Evolutionary conservation across 2,113 vertebrate species (phyloP).

Genomic region (Ailurus styani): DNA sequence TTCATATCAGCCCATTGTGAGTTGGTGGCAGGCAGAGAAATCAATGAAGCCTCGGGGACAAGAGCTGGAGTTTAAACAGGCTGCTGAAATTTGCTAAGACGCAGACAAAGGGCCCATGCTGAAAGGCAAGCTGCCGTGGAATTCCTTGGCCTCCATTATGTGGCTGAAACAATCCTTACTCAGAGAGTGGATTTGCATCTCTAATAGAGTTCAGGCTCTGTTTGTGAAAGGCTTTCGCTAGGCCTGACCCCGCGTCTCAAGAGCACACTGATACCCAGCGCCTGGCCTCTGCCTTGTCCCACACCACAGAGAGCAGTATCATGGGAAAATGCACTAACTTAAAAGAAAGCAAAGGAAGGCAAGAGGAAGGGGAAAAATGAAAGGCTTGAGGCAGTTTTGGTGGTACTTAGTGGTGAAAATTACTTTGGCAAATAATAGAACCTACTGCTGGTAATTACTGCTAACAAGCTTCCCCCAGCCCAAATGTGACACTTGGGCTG

Average conservation of each 20-base stretch:
- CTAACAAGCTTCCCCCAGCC: constrained; percentile 86
- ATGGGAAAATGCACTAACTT: constrained; percentile 90
- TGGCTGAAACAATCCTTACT: constrained; percentile 88
- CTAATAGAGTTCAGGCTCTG: constrained; percentile 92
- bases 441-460: constrained; percentile 91
- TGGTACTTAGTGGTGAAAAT: constrained; percentile 92
- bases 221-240: constrained; percentile 90
- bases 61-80: constrained; percentile 89
- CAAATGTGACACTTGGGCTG: constrained; percentile 84
- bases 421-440: constrained; percentile 90
- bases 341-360: constrained; percentile 83
- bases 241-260: constrained; percentile 87
- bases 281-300: constrained; percentile 79
- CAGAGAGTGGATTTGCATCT: constrained; percentile 95
- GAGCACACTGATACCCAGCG: constrained; percentile 86
- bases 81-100: constrained; percentile 89
- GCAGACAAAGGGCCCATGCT: constrained; percentile 83
- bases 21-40: constrained; percentile 92
- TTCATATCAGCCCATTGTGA: constrained; percentile 91
- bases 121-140: constrained; percentile 81
- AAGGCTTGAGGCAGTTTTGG: constrained; percentile 87
- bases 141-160: constrained; percentile 88
- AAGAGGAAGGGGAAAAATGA: constrained; percentile 80
- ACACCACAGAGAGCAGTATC: constrained; percentile 81
- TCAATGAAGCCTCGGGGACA: constrained; percentile 87